Conservation (phyloP, 2,888 invertebrate species). For the Drosophila borborema region DNA sequence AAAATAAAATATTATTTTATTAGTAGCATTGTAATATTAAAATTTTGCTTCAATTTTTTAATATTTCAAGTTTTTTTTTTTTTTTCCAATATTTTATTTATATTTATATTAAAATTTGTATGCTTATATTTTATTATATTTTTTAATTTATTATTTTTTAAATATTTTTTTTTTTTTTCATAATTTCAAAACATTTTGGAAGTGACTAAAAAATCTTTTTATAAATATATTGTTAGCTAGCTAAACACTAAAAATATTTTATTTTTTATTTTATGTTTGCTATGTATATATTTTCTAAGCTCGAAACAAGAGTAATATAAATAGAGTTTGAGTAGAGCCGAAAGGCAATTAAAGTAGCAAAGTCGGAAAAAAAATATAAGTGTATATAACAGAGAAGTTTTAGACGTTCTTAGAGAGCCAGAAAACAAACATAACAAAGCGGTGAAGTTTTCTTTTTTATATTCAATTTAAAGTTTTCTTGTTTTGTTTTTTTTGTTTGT, state of each 20-base stretch:
- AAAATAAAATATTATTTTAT: too few species aligned
- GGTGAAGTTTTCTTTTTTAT: conserved; percentile 10
- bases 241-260: conserved; percentile 10
- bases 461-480: conserved; percentile 15
- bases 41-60: too few species aligned
- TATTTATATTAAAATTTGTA: background rate
- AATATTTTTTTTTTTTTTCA: background rate
- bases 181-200: background rate
- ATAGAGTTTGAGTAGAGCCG: conserved; percentile 18
- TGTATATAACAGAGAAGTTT: conserved; percentile 13
- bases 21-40: too few species aligned
- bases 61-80: too few species aligned
- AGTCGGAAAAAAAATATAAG: conserved; percentile 29
- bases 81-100: background rate
- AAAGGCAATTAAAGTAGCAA: conserved; percentile 28
- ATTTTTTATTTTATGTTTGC: background rate
- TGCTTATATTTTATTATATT: background rate
- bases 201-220: conserved; percentile 8
- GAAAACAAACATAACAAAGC: conserved; percentile 57
- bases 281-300: conserved; percentile 2
- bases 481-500: conserved; percentile 8
- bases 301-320: conserved; percentile 12
- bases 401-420: conserved; percentile 27
- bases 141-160: background rate
- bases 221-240: background rate